Percentiles rank a stretch among this genome's conserved stretches.
Conservation (phyloP, 2,113 vertebrate genomes). For the Halichoerus grypus region DNA sequence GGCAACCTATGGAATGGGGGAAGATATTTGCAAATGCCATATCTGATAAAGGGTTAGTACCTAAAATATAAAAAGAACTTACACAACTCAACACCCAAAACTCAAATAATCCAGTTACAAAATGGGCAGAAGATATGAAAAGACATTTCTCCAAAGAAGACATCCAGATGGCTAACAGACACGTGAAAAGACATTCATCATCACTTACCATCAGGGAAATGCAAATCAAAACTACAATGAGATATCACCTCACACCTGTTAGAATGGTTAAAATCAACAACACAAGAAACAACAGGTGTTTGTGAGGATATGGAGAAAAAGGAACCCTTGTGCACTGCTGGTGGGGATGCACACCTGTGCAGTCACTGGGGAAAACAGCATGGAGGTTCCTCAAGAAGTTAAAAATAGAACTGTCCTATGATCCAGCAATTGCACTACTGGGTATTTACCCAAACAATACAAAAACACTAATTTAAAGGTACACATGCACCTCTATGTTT, state of each 20-base stretch:
- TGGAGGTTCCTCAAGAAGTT: not conserved
- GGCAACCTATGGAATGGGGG: not conserved
- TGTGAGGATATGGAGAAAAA: not conserved
- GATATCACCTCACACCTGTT: not conserved
- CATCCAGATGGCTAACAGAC: not conserved
- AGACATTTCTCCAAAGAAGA: not conserved
- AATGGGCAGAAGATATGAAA: not conserved
- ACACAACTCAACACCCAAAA: not conserved
- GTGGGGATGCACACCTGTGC: not conserved
- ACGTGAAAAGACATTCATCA: not conserved
- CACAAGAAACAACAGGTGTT: not conserved
- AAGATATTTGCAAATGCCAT: not conserved
- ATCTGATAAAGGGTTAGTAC: not conserved
- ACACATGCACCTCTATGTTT: not conserved
- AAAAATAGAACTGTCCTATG: not conserved
- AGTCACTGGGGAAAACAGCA: not conserved
- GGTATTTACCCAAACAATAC: not conserved
- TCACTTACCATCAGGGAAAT: not conserved
- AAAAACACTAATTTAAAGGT: not conserved
- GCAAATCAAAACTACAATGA: not conserved
- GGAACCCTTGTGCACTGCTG: not conserved
- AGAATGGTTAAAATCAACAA: not conserved
- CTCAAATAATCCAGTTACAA: not conserved
- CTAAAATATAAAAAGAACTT: not conserved
- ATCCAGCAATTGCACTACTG: not conserved